phyloP scores from a whole-genome alignment of 2,797 vertebrate species.

The Neostethus bicornis region DNA sequence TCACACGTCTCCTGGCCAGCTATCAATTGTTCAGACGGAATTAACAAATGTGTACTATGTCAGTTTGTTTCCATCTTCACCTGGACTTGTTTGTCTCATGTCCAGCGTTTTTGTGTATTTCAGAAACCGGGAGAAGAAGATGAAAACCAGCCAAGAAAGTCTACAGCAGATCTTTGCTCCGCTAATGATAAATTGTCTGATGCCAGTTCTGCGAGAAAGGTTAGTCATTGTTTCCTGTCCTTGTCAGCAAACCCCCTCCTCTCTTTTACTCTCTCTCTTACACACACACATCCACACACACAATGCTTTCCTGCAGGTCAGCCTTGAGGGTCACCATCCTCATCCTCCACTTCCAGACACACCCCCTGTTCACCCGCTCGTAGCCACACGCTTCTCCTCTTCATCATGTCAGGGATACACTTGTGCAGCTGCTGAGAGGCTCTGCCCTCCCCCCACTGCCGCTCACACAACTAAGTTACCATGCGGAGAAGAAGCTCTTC shows the following conservation, averaged over 20 bases:
- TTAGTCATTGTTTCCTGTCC: conserved; percentile 39
- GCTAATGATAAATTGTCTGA: conserved; percentile 63
- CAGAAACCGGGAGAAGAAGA: conserved; percentile 70
- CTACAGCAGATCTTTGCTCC: conserved; percentile 58
- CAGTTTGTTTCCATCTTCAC: neutral
- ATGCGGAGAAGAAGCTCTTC: conserved; percentile 36
- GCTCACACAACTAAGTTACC: conserved; percentile 21
- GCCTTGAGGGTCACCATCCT: conserved; percentile 52
- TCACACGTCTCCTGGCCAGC: conserved; percentile 24
- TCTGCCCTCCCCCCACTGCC: neutral
- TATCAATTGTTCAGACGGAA: conserved; percentile 24
- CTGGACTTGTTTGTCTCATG: too few species aligned
- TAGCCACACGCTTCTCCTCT: conserved; percentile 41
- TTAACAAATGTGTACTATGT: conserved; percentile 1
- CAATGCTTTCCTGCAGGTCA: conserved; percentile 36
- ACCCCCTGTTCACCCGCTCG: conserved; percentile 51
- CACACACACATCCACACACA: conserved; percentile 9
- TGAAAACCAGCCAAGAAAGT: conserved; percentile 68
- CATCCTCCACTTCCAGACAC: conserved; percentile 43
- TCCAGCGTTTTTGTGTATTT: conserved; percentile 36
- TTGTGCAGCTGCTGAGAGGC: conserved; percentile 30
- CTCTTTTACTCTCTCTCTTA: too few species aligned
- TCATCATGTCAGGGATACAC: conserved; percentile 45
- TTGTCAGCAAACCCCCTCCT: conserved; percentile 3
- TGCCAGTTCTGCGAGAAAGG: conserved; percentile 68